Evolutionary conservation across 2,888 invertebrate genomes (phyloP), one percentile per base, ranked within the genome.

Genomic region (Spodoptera littoralis): DNA sequence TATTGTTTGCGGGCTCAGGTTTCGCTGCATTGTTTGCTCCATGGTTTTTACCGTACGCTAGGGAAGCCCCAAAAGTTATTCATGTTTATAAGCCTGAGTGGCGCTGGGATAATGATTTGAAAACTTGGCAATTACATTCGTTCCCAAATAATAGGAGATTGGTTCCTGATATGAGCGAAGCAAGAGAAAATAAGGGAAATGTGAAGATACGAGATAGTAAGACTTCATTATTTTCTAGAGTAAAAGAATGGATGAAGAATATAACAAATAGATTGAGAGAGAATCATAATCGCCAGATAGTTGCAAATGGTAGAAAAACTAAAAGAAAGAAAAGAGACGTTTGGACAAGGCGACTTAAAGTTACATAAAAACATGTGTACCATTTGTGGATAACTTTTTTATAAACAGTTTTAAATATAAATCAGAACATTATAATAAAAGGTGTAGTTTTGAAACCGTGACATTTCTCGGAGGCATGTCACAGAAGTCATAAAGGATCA

Each of bases 21-120:
- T 84, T 96, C 13, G 95, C 96, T 1, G 93, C 96, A 0, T 92
- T 96, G 49, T 88, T 97, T 69, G 95, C 96, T 60, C 97, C 96
- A 0, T 96, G 95, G 95, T 94, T 96, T 73, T 90, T 96, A 65
- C 96, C 96, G 0, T 73, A 85, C 11, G 94, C 87, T 1, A 88
- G 95, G 73, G 89, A 93, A 78, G 90, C 93, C 22, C 91, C 93
- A 9, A 88, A 92, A 79, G 62, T 88, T 65, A 83, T 94, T 73
- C 81, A 88, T 78, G 64, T 91, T 2, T 91, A 94, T 65, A 91
- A 84, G 50, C 95, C 96, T 24, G 92, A 95, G 13, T 95, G 96
- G 95, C 95, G 94, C 72, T 96, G 95, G 95, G 95, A 96, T 80
- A 91, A 95, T 43, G 87, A 92, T 53, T 90, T 95, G 36, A 95